A percentile compares a stretch with the other conserved stretches of the same genome.
These are phyloP conservation scores for Pemphredon lugubris DNA, from an alignment of 2,888 invertebrate species.

Conservation along the genomic window DNA sequence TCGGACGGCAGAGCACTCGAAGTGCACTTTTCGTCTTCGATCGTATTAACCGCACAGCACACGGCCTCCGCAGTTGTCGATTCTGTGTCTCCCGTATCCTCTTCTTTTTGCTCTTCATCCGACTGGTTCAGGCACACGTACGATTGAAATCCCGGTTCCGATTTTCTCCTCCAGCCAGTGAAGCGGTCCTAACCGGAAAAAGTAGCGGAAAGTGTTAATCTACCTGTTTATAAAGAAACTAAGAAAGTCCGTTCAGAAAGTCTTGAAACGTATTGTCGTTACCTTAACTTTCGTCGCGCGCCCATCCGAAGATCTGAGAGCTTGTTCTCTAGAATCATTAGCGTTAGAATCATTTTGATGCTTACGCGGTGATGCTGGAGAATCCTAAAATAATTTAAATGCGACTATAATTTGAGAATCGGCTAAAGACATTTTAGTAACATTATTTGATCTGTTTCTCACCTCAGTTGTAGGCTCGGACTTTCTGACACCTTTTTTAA, in stretches of 20 bases:
- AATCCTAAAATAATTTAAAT: conserved; percentile 65
- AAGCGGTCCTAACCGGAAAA: conserved; percentile 79
- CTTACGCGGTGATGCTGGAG: conserved; percentile 72
- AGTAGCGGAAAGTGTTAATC: not conserved
- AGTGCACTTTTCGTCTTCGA: conserved; percentile 80
- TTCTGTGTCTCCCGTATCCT: conserved; percentile 46
- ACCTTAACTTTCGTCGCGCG: conserved; percentile 78
- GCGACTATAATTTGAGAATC: not conserved
- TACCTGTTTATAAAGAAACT: not conserved
- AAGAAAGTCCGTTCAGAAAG: not conserved
- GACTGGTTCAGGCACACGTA: conserved; percentile 76
- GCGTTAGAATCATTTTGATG: conserved; percentile 66
- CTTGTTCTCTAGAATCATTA: conserved; percentile 70
- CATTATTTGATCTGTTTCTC: conserved; percentile 34
- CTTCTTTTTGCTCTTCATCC: conserved; percentile 75
- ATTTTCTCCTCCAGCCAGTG: conserved; percentile 87
- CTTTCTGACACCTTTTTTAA: conserved; percentile 83
- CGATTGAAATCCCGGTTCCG: conserved; percentile 85
- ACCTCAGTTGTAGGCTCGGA: conserved; percentile 77
- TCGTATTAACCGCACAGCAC: conserved; percentile 79
- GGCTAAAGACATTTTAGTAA: no score
- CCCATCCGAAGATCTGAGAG: conserved; percentile 72
- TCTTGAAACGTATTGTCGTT: not conserved
- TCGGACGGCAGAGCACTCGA: conserved; percentile 39
- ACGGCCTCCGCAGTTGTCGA: conserved; percentile 50